phyloP scores from a whole-genome alignment of 2,888 invertebrate species.

The Colostygia pectinataria region DNA sequence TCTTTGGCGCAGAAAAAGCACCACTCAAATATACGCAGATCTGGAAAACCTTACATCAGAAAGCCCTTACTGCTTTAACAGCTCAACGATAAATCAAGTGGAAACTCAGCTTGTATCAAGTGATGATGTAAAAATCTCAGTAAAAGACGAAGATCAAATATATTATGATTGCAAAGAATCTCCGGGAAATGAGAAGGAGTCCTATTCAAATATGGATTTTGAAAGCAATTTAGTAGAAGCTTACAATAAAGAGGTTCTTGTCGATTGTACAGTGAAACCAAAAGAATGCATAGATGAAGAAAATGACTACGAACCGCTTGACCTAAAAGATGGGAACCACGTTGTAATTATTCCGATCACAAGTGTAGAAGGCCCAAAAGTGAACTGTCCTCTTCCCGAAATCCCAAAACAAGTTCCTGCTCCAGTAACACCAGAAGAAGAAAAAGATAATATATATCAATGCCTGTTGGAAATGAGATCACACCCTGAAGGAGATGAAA shows the following conservation, averaged over 20 bases:
- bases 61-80: constrained; percentile 63
- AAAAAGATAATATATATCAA: constrained; percentile 73
- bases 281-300: constrained; percentile 53
- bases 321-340: constrained; percentile 62
- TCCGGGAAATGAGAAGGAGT: constrained; percentile 42
- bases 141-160: constrained; percentile 53
- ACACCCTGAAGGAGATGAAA: constrained; percentile 76
- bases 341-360: constrained; percentile 65
- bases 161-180: constrained; percentile 46
- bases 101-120: constrained; percentile 34
- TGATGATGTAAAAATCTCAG: constrained; percentile 42
- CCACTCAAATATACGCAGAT: constrained; percentile 67
- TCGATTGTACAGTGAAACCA: constrained; percentile 62
- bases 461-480: constrained; percentile 74
- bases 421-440: constrained; percentile 35
- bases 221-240: constrained; percentile 75
- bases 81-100: constrained; percentile 52
- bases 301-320: constrained; percentile 76
- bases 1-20: constrained; percentile 83
- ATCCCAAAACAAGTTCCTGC: constrained; percentile 59
- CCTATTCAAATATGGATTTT: constrained; percentile 62
- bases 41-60: constrained; percentile 61
- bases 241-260: constrained; percentile 69
- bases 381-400: constrained; percentile 78
- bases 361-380: constrained; percentile 64